These are phyloP conservation scores for Drosophila ogumai DNA, from an alignment of 1,140 invertebrate species.

Conservation along the genomic window DNA sequence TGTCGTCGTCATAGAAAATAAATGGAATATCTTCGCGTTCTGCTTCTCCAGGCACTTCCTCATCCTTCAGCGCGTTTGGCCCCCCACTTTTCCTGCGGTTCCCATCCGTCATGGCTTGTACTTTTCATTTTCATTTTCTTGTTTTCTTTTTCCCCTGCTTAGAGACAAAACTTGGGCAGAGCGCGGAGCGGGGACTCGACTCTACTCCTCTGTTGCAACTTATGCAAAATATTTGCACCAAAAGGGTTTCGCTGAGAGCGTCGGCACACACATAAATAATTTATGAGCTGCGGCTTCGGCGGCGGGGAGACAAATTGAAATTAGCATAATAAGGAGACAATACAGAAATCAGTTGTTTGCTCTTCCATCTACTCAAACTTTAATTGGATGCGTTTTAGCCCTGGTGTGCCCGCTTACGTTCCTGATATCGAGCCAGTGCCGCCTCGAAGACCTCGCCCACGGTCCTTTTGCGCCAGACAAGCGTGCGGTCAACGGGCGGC, in stretches of 20 bases:
- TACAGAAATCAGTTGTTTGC: conserved; percentile 50
- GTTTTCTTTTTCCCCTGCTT: conserved; percentile 9
- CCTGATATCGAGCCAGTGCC: conserved; percentile 92
- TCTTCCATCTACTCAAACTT: conserved; percentile 26
- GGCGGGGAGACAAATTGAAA: conserved; percentile 46
- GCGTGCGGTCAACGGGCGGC: conserved; percentile 85
- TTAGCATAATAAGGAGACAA: conserved; percentile 57
- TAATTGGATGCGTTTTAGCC: conserved; percentile 58
- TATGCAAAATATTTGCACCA: conserved; percentile 67
- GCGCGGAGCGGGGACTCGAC: background rate
- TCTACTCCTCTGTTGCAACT: conserved; percentile 36
- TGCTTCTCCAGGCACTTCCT: conserved; percentile 40
- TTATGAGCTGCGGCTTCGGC: conserved; percentile 20
- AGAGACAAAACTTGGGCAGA: conserved; percentile 8
- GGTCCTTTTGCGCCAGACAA: conserved; percentile 94
- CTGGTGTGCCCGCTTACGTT: conserved; percentile 87
- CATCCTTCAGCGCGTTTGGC: conserved; percentile 13
- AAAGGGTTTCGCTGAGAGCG: conserved; percentile 31
- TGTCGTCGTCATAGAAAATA: conserved; percentile 68
- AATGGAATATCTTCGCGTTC: conserved; percentile 65
- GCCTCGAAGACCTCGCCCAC: conserved; percentile 92
- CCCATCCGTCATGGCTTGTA: conserved; percentile 48
- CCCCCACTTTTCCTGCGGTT: conserved; percentile 39
- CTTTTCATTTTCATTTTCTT: conserved; percentile 21
- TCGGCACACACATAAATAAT: conserved; percentile 30